A percentile compares a stretch with the other conserved stretches of the same genome.
Evolutionary conservation across 2,113 vertebrate species (phyloP).

Genomic region (Genyomyrus donnyi): DNA sequence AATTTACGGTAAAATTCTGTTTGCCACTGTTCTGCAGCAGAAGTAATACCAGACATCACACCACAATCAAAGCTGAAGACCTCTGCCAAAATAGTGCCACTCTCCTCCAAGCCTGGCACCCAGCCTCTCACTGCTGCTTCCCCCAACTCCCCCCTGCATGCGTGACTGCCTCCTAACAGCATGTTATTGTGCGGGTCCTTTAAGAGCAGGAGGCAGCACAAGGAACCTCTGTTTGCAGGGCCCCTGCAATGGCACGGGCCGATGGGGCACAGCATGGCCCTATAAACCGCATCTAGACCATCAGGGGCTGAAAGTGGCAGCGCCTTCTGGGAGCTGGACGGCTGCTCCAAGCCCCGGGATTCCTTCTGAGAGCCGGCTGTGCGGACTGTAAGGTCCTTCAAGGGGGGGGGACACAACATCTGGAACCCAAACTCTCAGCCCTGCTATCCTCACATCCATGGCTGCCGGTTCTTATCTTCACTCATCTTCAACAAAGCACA

Average conservation of each 20-base stretch:
- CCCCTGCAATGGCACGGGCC: background rate
- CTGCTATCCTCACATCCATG: background rate
- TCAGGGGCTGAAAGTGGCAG: background rate
- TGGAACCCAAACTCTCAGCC: background rate
- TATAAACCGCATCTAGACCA: background rate
- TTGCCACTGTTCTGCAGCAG: background rate
- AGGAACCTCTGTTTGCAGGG: background rate
- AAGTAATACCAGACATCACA: background rate
- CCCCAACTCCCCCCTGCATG: background rate
- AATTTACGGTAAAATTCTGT: background rate
- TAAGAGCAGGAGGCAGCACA: background rate
- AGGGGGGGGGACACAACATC: background rate
- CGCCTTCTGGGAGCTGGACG: background rate
- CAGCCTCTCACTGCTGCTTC: background rate
- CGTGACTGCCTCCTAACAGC: constrained; percentile 1
- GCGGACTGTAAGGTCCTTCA: background rate
- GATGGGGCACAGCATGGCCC: background rate
- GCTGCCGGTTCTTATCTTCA: background rate
- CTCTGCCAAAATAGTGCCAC: background rate
- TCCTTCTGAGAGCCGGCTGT: background rate
- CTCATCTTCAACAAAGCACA: background rate
- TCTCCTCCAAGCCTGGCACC: background rate
- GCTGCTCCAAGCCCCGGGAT: background rate
- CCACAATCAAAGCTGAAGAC: background rate
- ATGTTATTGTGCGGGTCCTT: background rate